Conservation (phyloP, 2,797 vertebrate genomes). For the Diglossa cyanea region DNA sequence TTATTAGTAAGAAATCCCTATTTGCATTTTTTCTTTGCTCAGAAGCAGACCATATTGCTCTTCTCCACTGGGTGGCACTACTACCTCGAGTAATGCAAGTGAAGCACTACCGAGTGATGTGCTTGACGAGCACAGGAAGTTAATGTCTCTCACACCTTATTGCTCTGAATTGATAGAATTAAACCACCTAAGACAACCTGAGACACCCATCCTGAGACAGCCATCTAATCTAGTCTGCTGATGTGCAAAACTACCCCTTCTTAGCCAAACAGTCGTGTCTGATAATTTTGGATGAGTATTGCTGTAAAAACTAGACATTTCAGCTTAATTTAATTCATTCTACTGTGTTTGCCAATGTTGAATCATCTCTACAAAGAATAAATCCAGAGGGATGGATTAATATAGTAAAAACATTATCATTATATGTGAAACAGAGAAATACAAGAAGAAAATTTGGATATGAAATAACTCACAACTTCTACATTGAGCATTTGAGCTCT, state of each 20-base stretch:
- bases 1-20: background rate
- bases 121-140: background rate
- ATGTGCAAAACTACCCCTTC: background rate
- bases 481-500: background rate
- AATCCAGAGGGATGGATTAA: background rate
- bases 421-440: background rate
- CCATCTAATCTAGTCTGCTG: background rate
- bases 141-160: background rate
- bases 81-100: background rate
- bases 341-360: background rate
- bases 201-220: background rate
- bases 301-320: background rate
- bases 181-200: background rate
- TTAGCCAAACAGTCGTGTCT: background rate
- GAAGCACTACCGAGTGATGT: background rate
- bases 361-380: background rate
- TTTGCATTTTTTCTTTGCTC: background rate
- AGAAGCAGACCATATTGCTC: background rate
- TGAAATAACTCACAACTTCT: background rate
- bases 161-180: background rate
- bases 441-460: background rate
- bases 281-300: background rate
- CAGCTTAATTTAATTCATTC: background rate
- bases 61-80: conserved; percentile 65
- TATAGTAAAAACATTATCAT: background rate